These are phyloP conservation scores for Aradophagus sp. DNA, from an alignment of 1,140 invertebrate species.

Conservation along the genomic window DNA sequence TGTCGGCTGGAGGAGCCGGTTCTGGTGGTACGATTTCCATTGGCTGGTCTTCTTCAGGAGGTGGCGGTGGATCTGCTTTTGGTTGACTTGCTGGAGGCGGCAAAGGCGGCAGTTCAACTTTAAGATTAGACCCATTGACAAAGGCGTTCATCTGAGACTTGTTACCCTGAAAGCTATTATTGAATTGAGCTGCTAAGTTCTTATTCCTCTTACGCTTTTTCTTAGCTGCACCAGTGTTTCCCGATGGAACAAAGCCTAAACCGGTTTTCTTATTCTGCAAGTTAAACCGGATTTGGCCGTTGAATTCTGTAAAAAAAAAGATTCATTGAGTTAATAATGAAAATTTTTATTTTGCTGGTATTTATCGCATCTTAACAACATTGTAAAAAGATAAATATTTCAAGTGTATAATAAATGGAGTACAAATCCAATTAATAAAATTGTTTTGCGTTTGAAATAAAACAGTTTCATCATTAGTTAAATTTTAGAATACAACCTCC, in stretches of 20 bases:
- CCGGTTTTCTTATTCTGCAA: constrained; percentile 77
- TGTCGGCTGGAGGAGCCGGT: not conserved
- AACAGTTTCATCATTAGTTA: no score
- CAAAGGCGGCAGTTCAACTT: constrained; percentile 75
- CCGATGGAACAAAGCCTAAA: constrained; percentile 70
- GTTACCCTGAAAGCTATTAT: constrained; percentile 74
- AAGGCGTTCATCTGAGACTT: constrained; percentile 47
- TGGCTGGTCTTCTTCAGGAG: constrained; percentile 49
- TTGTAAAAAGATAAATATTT: no score
- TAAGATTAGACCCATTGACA: constrained; percentile 55
- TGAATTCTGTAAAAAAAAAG: constrained; percentile 65
- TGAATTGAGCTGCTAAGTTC: constrained; percentile 76
- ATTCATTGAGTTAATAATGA: not conserved
- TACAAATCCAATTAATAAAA: no score
- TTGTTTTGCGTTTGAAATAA: no score
- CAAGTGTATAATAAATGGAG: no score
- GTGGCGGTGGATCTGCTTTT: constrained; percentile 38
- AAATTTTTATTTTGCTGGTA: not conserved
- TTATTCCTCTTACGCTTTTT: constrained; percentile 85
- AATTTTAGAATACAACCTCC: no score
- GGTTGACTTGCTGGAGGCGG: constrained; percentile 68
- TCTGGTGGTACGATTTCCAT: constrained; percentile 12
- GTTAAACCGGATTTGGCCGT: constrained; percentile 76
- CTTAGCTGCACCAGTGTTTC: constrained; percentile 79
- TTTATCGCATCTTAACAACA: no score